Percentiles rank a stretch among this genome's conserved stretches.
Evolutionary conservation across 2,888 invertebrate species (phyloP).

Genomic region (Pilophorus perplexus): DNA sequence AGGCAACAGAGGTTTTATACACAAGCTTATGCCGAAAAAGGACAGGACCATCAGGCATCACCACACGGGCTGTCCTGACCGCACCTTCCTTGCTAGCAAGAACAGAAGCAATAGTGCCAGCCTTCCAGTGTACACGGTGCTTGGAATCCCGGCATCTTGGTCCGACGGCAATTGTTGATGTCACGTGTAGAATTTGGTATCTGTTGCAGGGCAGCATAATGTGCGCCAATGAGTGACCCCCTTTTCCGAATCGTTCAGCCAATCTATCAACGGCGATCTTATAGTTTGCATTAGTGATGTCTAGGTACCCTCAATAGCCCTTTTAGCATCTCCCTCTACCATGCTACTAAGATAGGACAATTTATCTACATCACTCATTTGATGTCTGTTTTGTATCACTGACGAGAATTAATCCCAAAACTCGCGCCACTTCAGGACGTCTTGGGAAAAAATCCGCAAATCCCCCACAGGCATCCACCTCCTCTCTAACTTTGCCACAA

Average conservation of each 20-base stretch:
- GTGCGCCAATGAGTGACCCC: conserved; percentile 1
- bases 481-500: too few relatives aligned
- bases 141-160: too few relatives aligned
- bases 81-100: too few relatives aligned
- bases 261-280: background rate
- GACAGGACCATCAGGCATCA: too few relatives aligned
- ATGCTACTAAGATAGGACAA: conserved; percentile 4
- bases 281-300: conserved; percentile 5
- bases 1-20: too few relatives aligned
- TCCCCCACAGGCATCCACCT: too few relatives aligned
- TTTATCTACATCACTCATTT: too few relatives aligned
- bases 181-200: background rate
- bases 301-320: conserved; percentile 3
- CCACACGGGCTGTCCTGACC: too few relatives aligned
- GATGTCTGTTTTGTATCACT: background rate
- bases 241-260: conserved; percentile 2
- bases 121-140: too few relatives aligned
- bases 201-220: conserved; percentile 1
- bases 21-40: too few relatives aligned
- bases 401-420: conserved; percentile 15
- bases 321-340: conserved; percentile 2
- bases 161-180: background rate
- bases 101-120: too few relatives aligned
- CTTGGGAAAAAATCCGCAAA: too few relatives aligned
- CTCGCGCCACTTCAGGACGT: background rate